Conservation (phyloP, 2,888 invertebrate genomes). For the Drosophila phalerata region DNA sequence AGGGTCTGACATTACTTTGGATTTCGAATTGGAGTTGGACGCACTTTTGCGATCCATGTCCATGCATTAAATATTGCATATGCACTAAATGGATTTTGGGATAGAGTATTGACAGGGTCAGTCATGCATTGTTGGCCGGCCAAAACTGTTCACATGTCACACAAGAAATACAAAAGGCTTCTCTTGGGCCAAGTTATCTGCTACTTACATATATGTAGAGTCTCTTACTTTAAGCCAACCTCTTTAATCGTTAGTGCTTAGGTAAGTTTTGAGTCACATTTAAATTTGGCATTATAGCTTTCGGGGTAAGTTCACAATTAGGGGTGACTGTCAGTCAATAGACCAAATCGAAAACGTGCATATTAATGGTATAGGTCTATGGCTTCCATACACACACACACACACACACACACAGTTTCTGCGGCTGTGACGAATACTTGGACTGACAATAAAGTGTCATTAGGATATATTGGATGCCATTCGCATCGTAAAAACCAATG, state of each 20-base stretch:
- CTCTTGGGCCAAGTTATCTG: slow-evolving; percentile 13
- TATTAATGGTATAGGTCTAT: slow-evolving; percentile 17
- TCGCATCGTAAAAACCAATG: slow-evolving; percentile 73
- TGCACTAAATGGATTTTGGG: slow-evolving; percentile 69
- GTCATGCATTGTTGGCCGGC: slow-evolving; percentile 80
- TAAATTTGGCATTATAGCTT: slow-evolving; percentile 26
- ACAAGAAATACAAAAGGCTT: slow-evolving; percentile 41
- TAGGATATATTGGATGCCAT: slow-evolving; percentile 68
- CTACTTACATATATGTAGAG: too few species aligned
- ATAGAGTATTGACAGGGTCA: slow-evolving; percentile 74
- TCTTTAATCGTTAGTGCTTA: slow-evolving; percentile 28
- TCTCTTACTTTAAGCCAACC: background rate
- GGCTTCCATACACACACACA: slow-evolving; percentile 1
- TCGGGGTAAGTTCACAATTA: slow-evolving; percentile 42
- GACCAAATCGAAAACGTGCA: slow-evolving; percentile 32
- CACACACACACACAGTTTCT: slow-evolving; percentile 20
- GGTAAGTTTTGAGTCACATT: slow-evolving; percentile 22
- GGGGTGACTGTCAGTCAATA: slow-evolving; percentile 49
- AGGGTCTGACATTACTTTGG: slow-evolving; percentile 66
- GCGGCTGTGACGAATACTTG: slow-evolving; percentile 78
- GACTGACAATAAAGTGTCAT: slow-evolving; percentile 65
- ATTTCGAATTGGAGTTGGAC: slow-evolving; percentile 64
- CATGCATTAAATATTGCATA: slow-evolving; percentile 78
- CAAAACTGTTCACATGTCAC: slow-evolving; percentile 74
- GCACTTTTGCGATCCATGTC: slow-evolving; percentile 60